Base-by-base conservation (phyloP, 2,797 vertebrate species). In the Acanthurus lineatus region DNA sequence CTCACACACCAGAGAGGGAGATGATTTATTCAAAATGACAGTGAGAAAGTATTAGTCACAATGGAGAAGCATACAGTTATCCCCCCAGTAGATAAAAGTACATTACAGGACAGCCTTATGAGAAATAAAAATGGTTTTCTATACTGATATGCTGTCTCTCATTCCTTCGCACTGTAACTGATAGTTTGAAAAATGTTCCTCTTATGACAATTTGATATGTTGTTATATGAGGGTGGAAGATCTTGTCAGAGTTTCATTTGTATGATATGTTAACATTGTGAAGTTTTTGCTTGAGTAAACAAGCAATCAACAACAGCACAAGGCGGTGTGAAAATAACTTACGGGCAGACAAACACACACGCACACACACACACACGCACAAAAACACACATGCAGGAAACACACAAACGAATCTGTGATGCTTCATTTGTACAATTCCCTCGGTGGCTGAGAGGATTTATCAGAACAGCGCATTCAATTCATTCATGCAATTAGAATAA, bases 81-180 rank as follows among this genome's bases (percentile, higher is more conserved):
- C 32, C 32, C 32, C 87, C 86, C 87, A 88, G 86, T 94, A 95
- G 91, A 92, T 88, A 89, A 86, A 91, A 90, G 86, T 88, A 91
- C 90, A 89, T 91, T 90, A 91, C 91, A 91, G 82, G 87, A 90
- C 90, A 92, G 93, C 92, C 94, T 95, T 94, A 95, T 92, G 93
- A 93, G 88, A 94, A 94, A 95, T 94, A 94, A 94, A 93, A 92
- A 88, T 87, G 85, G 69, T 94, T 96, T 96, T 95, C 92, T 95
- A 96, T 93, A 93, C 88, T 86, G 82, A 92, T 73, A 86, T 76
- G 77, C 86, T 81, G 92, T 88, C 82, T 93, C 81, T 80, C 72
- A 73, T 92, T 93, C 71, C 88, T 93, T 90, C 54, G 66, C 58
- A 73, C 52, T 35, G 35, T 85, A 71, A 82, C 83, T 48, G 69